These are phyloP conservation scores for Leptodactylus fallax DNA, from an alignment of 2,797 vertebrate species.

Conservation along the genomic window DNA sequence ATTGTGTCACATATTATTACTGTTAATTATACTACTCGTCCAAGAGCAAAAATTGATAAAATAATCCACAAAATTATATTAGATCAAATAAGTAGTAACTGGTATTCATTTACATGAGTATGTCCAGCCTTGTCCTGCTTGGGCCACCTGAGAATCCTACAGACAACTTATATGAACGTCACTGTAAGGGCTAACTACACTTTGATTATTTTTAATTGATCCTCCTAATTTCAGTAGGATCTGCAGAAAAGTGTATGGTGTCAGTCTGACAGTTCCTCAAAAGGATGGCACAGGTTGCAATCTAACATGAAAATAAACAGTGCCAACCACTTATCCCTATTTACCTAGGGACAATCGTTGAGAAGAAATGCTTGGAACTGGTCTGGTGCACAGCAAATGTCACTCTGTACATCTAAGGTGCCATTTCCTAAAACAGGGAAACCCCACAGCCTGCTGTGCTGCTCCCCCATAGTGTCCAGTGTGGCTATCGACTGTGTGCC, in stretches of 20 bases:
- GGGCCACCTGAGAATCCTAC: not conserved
- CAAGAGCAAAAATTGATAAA: too few relatives aligned
- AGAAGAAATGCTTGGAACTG: not conserved
- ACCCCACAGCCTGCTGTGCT: not conserved
- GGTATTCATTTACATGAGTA: not conserved
- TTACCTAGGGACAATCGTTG: not conserved
- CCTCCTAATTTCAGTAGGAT: not conserved
- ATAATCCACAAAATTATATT: not conserved
- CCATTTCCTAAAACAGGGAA: not conserved
- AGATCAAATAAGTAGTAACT: not conserved
- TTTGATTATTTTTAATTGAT: not conserved
- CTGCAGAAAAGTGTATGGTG: not conserved
- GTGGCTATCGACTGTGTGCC: not conserved
- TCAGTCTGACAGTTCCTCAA: not conserved
- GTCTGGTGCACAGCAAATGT: not conserved
- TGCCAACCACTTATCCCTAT: not conserved
- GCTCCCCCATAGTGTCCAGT: not conserved
- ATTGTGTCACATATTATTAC: not conserved
- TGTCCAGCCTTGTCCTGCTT: not conserved
- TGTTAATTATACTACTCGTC: not conserved
- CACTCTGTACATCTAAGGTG: not conserved
- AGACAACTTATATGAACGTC: not conserved
- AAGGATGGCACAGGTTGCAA: not conserved
- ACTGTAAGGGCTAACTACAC: not conserved
- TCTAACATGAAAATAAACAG: not conserved